Evolutionary conservation across 2,888 invertebrate species (phyloP).

Genomic region (Aspidiotus rigidus): DNA sequence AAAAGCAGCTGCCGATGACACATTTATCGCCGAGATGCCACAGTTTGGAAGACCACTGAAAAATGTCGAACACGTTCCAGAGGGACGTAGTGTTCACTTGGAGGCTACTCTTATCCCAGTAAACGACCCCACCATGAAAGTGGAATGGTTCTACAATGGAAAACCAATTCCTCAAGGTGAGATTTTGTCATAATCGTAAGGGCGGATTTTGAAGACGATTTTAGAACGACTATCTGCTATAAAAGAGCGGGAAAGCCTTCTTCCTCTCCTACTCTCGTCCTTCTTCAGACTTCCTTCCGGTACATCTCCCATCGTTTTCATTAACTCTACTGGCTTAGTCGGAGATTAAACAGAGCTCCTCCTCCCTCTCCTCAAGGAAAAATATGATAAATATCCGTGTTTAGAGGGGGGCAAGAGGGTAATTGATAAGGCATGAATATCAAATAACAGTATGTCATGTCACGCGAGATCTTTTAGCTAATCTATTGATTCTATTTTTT

Average conservation of each 20-base stretch:
- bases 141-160: conserved; percentile 97
- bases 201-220: too few relatives aligned
- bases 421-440: too few relatives aligned
- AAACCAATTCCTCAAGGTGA: conserved; percentile 72
- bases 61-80: conserved; percentile 69
- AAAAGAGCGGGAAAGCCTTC: too few relatives aligned
- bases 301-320: too few relatives aligned
- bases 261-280: too few relatives aligned
- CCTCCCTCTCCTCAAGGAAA: not conserved
- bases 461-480: not conserved
- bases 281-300: too few relatives aligned
- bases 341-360: too few relatives aligned
- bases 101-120: conserved; percentile 93
- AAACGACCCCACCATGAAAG: conserved; percentile 95
- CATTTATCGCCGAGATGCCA: conserved; percentile 70
- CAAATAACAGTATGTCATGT: too few relatives aligned
- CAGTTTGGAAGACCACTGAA: conserved; percentile 82
- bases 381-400: not conserved
- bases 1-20: conserved; percentile 62
- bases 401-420: too few relatives aligned
- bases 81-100: conserved; percentile 80
- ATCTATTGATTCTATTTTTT: conserved; percentile 3
- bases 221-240: too few relatives aligned
- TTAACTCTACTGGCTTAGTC: too few relatives aligned
- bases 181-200: not conserved